A percentile compares a stretch with the other conserved stretches of the same genome.
phyloP scores from a whole-genome alignment of 2,113 vertebrate species.

The Noctilio leporinus region DNA sequence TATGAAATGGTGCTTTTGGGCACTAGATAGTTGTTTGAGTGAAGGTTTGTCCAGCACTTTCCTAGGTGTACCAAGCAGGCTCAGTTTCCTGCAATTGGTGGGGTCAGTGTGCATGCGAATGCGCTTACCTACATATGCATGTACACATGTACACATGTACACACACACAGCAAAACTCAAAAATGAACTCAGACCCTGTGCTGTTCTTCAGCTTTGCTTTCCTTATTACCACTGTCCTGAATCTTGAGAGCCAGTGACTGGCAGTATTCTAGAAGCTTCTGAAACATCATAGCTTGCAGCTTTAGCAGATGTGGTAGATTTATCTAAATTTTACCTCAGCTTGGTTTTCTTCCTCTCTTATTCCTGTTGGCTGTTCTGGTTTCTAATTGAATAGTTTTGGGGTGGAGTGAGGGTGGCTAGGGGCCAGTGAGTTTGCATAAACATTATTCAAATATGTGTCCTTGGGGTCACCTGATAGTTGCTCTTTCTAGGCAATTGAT shows the following conservation, averaged over 20 bases:
- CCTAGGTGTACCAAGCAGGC: neutral
- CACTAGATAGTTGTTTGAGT: neutral
- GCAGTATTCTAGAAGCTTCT: constrained; percentile 4
- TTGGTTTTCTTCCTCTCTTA: neutral
- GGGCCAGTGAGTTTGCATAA: neutral
- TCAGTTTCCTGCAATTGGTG: neutral
- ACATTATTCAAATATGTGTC: neutral
- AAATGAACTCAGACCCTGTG: neutral
- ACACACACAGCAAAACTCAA: neutral
- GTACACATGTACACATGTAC: neutral
- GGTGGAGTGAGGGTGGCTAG: neutral
- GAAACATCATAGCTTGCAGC: neutral
- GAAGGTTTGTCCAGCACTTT: neutral
- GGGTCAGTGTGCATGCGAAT: neutral
- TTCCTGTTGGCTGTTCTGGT: neutral
- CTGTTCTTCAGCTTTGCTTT: neutral
- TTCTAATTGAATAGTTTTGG: neutral
- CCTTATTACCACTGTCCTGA: neutral
- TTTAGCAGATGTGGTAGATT: neutral
- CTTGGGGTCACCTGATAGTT: neutral
- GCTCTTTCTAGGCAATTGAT: neutral
- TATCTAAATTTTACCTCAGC: neutral
- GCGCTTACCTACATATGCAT: fast-evolving
- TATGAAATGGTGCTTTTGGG: neutral
- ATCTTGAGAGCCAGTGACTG: neutral